Conservation (phyloP, 2,797 vertebrate genomes). For the Monodelphis domestica region DNA sequence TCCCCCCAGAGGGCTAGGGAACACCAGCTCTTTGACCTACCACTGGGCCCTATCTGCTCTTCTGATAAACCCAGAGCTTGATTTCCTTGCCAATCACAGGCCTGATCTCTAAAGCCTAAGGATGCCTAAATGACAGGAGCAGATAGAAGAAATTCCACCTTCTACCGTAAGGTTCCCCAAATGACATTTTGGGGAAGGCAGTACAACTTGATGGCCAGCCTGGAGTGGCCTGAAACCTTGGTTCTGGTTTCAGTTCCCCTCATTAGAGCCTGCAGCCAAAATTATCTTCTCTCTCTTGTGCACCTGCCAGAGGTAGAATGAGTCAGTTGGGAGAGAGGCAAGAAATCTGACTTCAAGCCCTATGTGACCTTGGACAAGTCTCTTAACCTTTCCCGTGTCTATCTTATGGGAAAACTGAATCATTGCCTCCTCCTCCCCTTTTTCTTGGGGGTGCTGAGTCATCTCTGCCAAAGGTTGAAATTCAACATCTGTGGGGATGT, state of each 20-base stretch:
- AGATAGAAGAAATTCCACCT: not conserved
- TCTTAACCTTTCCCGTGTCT: not conserved
- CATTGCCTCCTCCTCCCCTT: not conserved
- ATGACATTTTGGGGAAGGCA: not conserved
- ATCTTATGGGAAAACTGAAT: not conserved
- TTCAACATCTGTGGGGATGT: not conserved
- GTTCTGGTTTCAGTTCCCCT: not conserved
- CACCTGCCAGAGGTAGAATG: not conserved
- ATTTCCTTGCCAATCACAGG: not conserved
- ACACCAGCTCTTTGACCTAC: not conserved
- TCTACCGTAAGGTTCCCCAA: not conserved
- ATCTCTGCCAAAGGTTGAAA: not conserved
- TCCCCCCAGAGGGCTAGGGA: not conserved
- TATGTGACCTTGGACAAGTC: not conserved
- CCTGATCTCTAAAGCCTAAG: not conserved
- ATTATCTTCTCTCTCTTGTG: not conserved
- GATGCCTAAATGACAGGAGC: not conserved
- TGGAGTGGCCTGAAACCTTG: not conserved
- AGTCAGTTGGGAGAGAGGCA: not conserved
- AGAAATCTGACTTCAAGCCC: not conserved
- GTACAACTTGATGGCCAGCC: not conserved
- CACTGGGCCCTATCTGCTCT: not conserved
- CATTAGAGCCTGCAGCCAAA: not conserved
- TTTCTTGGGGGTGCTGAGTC: not conserved
- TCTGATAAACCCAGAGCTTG: not conserved